Percentiles rank a stretch among this genome's conserved stretches.
phyloP scores from a whole-genome alignment of 2,888 invertebrate genomes.

The Nephrotoma appendiculata region DNA sequence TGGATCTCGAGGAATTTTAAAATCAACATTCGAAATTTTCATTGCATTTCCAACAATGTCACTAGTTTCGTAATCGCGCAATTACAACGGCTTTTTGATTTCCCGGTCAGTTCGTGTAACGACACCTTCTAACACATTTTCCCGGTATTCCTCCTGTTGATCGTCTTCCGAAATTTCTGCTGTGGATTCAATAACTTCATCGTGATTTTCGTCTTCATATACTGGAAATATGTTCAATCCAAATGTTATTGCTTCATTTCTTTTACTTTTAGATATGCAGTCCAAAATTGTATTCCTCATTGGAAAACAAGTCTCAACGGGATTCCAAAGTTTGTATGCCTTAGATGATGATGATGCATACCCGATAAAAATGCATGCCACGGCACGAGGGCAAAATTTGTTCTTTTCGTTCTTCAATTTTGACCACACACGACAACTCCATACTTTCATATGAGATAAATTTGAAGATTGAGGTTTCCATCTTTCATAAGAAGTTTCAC shows the following conservation, averaged over 20 bases:
- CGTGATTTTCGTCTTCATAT: neutral
- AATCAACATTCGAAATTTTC: no score
- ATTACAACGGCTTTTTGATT: neutral
- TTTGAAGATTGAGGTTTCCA: neutral
- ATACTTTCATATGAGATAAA: neutral
- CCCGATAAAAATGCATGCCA: neutral
- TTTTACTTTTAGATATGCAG: neutral
- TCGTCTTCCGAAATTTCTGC: neutral
- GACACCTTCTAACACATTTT: neutral
- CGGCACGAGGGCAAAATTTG: neutral
- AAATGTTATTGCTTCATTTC: neutral
- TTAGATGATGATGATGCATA: neutral
- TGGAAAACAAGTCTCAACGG: neutral
- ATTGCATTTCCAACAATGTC: neutral
- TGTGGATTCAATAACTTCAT: neutral
- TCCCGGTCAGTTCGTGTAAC: neutral
- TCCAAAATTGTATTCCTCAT: neutral
- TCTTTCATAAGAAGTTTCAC: neutral
- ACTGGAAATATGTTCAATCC: neutral
- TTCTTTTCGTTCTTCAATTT: neutral
- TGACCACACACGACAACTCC: neutral
- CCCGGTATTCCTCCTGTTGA: neutral
- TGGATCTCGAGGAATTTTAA: no score
- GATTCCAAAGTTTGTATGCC: no score
- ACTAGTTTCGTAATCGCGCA: neutral